phyloP scores from a whole-genome alignment of 2,113 vertebrate genomes.

The Phocoena phocoena region DNA sequence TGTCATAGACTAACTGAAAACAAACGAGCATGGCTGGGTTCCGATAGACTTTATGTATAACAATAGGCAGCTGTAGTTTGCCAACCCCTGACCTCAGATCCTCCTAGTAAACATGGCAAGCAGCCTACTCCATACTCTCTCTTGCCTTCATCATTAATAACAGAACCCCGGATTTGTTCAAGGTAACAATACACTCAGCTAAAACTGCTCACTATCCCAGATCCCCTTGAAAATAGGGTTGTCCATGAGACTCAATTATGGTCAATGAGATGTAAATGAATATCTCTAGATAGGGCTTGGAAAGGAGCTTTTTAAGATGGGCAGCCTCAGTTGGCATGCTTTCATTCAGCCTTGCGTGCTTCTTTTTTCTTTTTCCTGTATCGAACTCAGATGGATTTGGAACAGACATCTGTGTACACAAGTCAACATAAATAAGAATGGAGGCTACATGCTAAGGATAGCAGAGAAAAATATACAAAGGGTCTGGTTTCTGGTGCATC shows the following conservation, averaged over 20 bases:
- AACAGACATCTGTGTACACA: neutral
- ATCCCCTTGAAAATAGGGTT: neutral
- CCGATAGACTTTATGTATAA: neutral
- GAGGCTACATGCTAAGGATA: neutral
- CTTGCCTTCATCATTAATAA: neutral
- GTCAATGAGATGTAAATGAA: neutral
- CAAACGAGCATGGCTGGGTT: too few species aligned
- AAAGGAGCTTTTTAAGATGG: neutral
- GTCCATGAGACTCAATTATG: neutral
- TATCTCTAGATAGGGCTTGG: neutral
- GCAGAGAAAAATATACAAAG: neutral
- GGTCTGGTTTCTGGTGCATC: neutral
- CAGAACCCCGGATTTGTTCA: neutral
- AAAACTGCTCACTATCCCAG: neutral
- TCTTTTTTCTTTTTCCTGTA: neutral
- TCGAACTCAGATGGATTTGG: neutral
- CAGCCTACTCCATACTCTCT: neutral
- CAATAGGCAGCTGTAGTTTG: neutral
- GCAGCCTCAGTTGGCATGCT: neutral
- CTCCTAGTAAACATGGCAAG: neutral
- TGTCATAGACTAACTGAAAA: neutral
- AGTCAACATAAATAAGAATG: neutral
- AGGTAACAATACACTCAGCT: neutral
- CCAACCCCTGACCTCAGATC: neutral
- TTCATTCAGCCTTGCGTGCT: neutral